Evolutionary conservation across 2,888 invertebrate genomes (phyloP).

Genomic region (Hedya salicella): DNA sequence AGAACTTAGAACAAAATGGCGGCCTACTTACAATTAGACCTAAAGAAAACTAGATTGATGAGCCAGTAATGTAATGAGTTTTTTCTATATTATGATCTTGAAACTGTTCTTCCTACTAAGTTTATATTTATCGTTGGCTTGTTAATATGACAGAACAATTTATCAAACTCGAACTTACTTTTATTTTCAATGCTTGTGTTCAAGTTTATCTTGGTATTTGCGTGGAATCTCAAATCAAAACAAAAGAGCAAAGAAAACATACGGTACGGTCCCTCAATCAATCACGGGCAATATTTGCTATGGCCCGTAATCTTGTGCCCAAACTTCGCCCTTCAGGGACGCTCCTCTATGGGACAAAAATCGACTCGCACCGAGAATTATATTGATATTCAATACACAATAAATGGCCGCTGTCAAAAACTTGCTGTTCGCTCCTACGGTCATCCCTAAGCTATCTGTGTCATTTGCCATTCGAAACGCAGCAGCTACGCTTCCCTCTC

Average conservation of each 20-base stretch:
- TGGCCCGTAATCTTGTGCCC: constrained; percentile 80
- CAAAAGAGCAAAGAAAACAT: constrained; percentile 66
- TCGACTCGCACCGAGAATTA: constrained; percentile 84
- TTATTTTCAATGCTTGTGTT: constrained; percentile 27
- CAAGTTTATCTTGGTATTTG: constrained; percentile 32
- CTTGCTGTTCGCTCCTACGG: constrained; percentile 85
- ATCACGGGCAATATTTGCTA: constrained; percentile 81
- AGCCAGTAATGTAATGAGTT: no score
- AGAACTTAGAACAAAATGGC: no score
- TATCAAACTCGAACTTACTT: constrained; percentile 28
- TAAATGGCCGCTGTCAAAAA: constrained; percentile 85
- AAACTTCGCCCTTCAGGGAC: constrained; percentile 76
- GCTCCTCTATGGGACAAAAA: constrained; percentile 79
- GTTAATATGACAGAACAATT: neutral
- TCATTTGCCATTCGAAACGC: constrained; percentile 84
- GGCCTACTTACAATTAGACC: no score
- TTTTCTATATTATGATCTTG: no score
- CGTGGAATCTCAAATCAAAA: constrained; percentile 54
- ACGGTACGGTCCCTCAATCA: constrained; percentile 68
- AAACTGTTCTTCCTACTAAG: neutral
- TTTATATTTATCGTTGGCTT: constrained; percentile 4
- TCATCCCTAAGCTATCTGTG: constrained; percentile 85
- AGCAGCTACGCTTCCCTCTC: constrained; percentile 64
- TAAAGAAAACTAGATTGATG: no score
- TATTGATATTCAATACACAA: constrained; percentile 86